These are phyloP conservation scores for Hyla sarda DNA, from an alignment of 2,113 vertebrate genomes.

Conservation along the genomic window DNA sequence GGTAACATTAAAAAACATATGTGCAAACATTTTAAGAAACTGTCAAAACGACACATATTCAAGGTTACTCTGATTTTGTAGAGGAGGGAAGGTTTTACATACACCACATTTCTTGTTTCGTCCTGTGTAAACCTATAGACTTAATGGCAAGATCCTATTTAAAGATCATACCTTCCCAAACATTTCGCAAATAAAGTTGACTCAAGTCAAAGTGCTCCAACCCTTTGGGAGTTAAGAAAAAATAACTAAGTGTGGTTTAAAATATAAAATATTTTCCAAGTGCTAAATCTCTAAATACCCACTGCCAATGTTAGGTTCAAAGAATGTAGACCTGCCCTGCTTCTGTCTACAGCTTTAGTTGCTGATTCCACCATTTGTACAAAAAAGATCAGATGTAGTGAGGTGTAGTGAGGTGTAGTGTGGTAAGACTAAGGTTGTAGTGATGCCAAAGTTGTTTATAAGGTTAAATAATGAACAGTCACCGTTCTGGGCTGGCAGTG, in stretches of 20 bases:
- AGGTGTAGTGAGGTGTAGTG: too few species aligned
- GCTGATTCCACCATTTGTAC: too few species aligned
- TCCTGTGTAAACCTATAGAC: background rate
- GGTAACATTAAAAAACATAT: conserved; percentile 19
- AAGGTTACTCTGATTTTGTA: conserved; percentile 13
- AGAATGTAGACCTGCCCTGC: background rate
- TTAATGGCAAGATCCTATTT: conserved; percentile 3
- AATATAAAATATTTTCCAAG: background rate
- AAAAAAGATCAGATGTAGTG: too few species aligned
- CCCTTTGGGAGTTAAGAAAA: background rate
- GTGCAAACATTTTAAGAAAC: conserved; percentile 29
- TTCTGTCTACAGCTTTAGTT: background rate
- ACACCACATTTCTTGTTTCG: background rate
- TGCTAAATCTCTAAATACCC: background rate
- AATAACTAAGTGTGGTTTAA: background rate
- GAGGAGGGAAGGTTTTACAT: background rate
- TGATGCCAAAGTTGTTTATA: too few species aligned
- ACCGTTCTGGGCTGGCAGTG: too few species aligned
- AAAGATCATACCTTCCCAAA: background rate
- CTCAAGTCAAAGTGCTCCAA: background rate
- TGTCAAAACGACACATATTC: conserved; percentile 5
- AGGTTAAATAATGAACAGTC: too few species aligned
- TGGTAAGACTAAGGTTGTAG: too few species aligned
- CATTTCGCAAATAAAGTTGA: background rate
- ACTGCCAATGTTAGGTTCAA: too few species aligned